Evolutionary conservation across 1,140 invertebrate species (phyloP).

Genomic region (Atopsyche davidsoni): DNA sequence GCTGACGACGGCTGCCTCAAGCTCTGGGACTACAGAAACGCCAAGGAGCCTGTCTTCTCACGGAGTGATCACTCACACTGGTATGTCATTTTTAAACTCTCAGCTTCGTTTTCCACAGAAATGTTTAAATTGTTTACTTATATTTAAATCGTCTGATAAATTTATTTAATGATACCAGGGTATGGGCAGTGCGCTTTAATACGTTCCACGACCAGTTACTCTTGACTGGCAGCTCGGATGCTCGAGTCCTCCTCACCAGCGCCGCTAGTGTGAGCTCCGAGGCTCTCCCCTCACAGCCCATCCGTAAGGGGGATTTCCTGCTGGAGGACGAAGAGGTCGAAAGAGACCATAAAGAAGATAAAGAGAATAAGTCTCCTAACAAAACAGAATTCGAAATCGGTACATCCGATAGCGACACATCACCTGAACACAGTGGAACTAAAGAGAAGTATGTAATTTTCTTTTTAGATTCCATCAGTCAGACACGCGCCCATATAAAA

Average conservation of each 20-base stretch:
- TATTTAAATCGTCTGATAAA: not conserved
- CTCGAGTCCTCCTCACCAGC: slow-evolving; percentile 80
- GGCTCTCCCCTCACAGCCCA: slow-evolving; percentile 17
- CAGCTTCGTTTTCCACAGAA: not conserved
- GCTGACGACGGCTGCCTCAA: slow-evolving; percentile 92
- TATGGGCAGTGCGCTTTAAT: slow-evolving; percentile 92
- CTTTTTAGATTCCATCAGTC: too few species aligned
- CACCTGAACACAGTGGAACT: slow-evolving; percentile 20
- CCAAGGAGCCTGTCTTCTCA: slow-evolving; percentile 68
- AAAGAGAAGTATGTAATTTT: slow-evolving; percentile 25
- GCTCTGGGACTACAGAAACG: slow-evolving; percentile 92
- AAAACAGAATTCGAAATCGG: slow-evolving; percentile 2
- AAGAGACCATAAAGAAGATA: slow-evolving; percentile 1
- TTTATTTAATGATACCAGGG: slow-evolving; percentile 48
- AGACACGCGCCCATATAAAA: too few species aligned
- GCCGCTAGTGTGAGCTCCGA: slow-evolving; percentile 85
- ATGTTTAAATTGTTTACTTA: not conserved
- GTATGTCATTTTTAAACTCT: slow-evolving; percentile 41
- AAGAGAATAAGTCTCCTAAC: not conserved
- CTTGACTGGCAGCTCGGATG: slow-evolving; percentile 92
- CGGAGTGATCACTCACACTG: slow-evolving; percentile 92
- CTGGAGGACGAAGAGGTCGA: slow-evolving; percentile 3
- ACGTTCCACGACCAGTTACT: slow-evolving; percentile 94
- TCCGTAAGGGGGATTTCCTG: not conserved
- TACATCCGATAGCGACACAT: slow-evolving; percentile 21